Conservation (phyloP, 2,888 invertebrate species). For the Vanessa cardui region DNA sequence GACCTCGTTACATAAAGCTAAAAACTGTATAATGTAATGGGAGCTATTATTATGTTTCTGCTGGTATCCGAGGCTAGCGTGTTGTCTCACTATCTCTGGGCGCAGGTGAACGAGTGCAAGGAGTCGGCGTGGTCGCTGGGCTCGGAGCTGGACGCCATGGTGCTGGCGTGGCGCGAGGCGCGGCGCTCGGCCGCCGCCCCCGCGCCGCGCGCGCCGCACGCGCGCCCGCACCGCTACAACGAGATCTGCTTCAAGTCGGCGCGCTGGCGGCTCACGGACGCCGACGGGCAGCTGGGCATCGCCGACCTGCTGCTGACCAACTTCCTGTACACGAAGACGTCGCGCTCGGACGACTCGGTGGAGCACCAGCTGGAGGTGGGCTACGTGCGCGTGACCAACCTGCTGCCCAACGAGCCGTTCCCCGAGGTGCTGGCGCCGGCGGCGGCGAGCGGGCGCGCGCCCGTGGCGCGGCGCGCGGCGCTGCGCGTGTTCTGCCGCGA, state of each 20-base stretch:
- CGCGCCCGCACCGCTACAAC: slow-evolving; percentile 88
- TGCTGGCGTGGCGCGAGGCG: slow-evolving; percentile 93
- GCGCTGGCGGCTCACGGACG: slow-evolving; percentile 98
- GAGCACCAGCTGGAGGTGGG: slow-evolving; percentile 98
- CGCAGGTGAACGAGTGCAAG: slow-evolving; percentile 92
- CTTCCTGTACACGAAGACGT: slow-evolving; percentile 98
- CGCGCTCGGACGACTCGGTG: slow-evolving; percentile 97
- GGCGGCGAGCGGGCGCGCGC: slow-evolving; percentile 87
- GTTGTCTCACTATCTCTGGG: no score
- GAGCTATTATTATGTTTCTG: no score
- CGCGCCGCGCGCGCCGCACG: slow-evolving; percentile 84
- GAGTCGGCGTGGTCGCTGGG: slow-evolving; percentile 93
- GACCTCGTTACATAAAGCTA: no score
- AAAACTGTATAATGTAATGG: no score
- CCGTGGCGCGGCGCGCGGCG: slow-evolving; percentile 95
- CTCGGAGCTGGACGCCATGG: slow-evolving; percentile 97
- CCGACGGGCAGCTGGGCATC: slow-evolving; percentile 98
- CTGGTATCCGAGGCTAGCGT: no score
- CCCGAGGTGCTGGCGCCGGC: slow-evolving; percentile 86
- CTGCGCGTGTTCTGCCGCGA: slow-evolving; percentile 97
- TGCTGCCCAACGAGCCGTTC: slow-evolving; percentile 96
- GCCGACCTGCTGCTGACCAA: slow-evolving; percentile 97
- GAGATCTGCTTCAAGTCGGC: slow-evolving; percentile 99
- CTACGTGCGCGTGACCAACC: slow-evolving; percentile 96
- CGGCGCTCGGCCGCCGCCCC: slow-evolving; percentile 84